Base-by-base conservation (phyloP, 2,113 vertebrate genomes). In the Etia nguti region DNA sequence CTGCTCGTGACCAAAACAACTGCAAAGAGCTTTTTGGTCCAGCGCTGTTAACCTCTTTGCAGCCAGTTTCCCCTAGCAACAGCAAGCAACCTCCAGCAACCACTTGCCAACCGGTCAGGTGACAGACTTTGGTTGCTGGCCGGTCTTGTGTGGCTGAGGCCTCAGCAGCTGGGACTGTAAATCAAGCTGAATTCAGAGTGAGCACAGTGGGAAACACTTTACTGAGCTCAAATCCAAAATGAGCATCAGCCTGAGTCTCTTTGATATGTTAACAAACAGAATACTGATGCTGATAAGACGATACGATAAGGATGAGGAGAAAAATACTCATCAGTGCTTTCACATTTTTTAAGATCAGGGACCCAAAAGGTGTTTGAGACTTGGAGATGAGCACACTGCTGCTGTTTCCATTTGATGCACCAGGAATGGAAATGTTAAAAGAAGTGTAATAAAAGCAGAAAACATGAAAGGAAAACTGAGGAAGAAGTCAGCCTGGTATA, bases 361-460 rank as follows among this genome's bases (percentile, higher is more conserved):
- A 75, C 2, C 2, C 22, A 48, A 18, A 48, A 29, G 41, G 24
- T 48, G 15, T 48, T 18, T 48, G 41, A 73, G 13, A 18, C 4
- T 6, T n/a, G 0, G 34, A 68, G 20, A 8, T n/a, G 34, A 22
- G 34, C 20, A 6, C n/a, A 2, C 36, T 41, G 22, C 9, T 0
- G 0, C 41, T 2, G 24, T 75, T 5, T 48, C 15, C 15, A 48
- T 75, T 75, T 29, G 24, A 29, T 48, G 43, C 11, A 11, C 2
- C 24, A 48, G 41, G 10, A 48, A 20, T 18, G 22, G 9, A 48
- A 48, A 48, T 46, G 29, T 5, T 10, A 3, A 16, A 56, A 22
- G 16, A n/a, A 55, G 2, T 18, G 24, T 26, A 29, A 31, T 79
- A 18, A 59, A 18, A n/a, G 55, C 36, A 31, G 55, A 2, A 8